Evolutionary conservation across 2,888 invertebrate genomes (phyloP), one percentile per base, ranked within the genome.

Genomic region (Allophyes oxyacanthae): DNA sequence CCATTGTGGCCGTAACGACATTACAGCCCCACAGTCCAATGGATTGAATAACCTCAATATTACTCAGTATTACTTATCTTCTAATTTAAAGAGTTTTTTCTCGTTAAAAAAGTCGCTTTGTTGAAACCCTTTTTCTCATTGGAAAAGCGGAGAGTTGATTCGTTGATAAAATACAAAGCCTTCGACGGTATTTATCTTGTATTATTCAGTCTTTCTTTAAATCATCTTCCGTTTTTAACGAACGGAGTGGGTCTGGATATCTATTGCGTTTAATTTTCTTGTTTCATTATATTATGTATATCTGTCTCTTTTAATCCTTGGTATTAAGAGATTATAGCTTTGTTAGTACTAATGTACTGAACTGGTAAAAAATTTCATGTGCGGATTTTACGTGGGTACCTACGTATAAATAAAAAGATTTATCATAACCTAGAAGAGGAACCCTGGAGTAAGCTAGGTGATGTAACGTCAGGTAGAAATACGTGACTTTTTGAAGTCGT

Each of bases 1-100:
- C 79, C 81, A 86, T 89, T 88, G 86, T 88, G 64, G 79, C 75
- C 75, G 81, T 90, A 90, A 90, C 87, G 88, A 88, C 81, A 85
- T 90, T 87, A 87, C 83, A 82, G 78, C 79, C 69, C 64, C 70
- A 73, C 71, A 76, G 75, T 78, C 80, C 78, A 75, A 80, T 74
- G 78, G 82, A 86, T 85, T 83, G 86, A 84, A 85, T 84, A 85
- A 86, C 81, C 84, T 79, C 79, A 78, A 84, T 86, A 83, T 84
- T 83, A 82, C 83, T 80, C 77, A 75, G 72, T 69, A 77, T 75
- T 78, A 83, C 81, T 80, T 82, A 82, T 83, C 80, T 79, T 77
- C 71, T 82, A 83, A 85, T 82, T 79, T 78, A 77, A 77, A 81
- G 75, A 74, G 76, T 78, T 81, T 79, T 74, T 74, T 50, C 71